Percentiles rank a stretch among this genome's conserved stretches.
phyloP scores from a whole-genome alignment of 2,113 vertebrate species.

The Strix uralensis region DNA sequence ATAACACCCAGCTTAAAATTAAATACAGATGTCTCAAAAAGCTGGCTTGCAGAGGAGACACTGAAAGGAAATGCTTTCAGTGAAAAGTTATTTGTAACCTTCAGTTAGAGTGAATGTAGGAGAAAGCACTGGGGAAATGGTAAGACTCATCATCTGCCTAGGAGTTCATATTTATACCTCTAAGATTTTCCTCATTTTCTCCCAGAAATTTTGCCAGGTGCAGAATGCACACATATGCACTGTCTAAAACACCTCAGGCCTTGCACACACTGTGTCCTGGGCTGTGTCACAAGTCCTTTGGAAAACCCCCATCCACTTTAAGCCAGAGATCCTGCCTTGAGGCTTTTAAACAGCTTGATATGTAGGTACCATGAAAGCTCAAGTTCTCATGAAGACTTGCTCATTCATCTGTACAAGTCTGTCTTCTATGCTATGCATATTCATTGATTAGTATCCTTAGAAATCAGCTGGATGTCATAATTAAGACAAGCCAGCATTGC shows the following conservation, averaged over 20 bases:
- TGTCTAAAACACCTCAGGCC: not conserved
- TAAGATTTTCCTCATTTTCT: not conserved
- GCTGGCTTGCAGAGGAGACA: not conserved
- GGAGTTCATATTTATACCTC: not conserved
- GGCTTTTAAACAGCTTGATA: not conserved
- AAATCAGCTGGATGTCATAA: constrained; percentile 35
- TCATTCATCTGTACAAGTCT: not conserved
- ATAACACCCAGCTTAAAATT: not conserved
- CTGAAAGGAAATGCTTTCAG: not conserved
- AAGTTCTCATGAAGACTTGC: not conserved
- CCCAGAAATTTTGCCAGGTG: not conserved
- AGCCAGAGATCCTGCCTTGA: not conserved
- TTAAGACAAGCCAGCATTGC: constrained; percentile 1
- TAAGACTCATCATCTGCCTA: not conserved
- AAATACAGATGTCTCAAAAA: constrained; percentile 3
- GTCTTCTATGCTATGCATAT: not conserved
- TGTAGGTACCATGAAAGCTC: rapidly evolving
- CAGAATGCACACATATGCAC: rapidly evolving
- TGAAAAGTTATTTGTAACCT: not conserved
- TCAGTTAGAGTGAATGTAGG: not conserved
- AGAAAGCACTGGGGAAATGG: not conserved
- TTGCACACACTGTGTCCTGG: not conserved
- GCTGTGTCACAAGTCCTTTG: not conserved
- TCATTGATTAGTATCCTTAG: not conserved
- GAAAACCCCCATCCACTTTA: not conserved